Base-by-base conservation (phyloP, 1,140 invertebrate species). In the Drosophila malerkotliana region DNA sequence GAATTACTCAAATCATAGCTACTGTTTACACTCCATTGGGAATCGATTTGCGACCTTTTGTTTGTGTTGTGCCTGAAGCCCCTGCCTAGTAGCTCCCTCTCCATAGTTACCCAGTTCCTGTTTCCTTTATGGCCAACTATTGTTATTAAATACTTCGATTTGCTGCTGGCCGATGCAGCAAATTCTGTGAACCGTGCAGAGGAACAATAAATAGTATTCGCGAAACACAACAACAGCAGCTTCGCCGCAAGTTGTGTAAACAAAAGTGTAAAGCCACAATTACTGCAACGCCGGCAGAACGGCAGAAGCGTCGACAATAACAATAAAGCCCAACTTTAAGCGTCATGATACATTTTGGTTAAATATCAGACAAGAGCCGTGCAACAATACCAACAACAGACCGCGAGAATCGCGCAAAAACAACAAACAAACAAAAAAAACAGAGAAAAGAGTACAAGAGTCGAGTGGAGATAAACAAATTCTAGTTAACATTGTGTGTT, bases 401-500 rank as follows among this genome's bases (percentile, higher is more conserved):
- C 15, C 51, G 47, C 48, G 39, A 18, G 18, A 67, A 26, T 44
- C 14, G 30, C 39, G 24, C n/a, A 57, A 26, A 24, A 54, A 32
- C 5, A 34, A 30, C 9, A 44, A 41, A 18, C 15, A 44, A 18
- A 18, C 15, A 21, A 10, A 21, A 15, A 10, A 21, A 47, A 12
- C 1, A n/a, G 18, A 30, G 26, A 39, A 51, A 58, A 41, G 68
- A 44, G 53, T 51, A 78, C 74, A 80, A 73, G 44, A 47, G 44
- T 47, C 44, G 44, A 87, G 64, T 82, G 37, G 77, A 85, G 82
- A 85, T 85, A 85, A 85, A 85, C 82, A 85, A 82, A 78, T 85
- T 85, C 78, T 87, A 78, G 82, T 87, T 85, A 78, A 85, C 82
- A 85, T 85, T 85, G 82, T 85, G 59, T 79, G 72, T 72, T 77